phyloP scores from a whole-genome alignment of 2,113 vertebrate species.

The Chinchilla lanigera region DNA sequence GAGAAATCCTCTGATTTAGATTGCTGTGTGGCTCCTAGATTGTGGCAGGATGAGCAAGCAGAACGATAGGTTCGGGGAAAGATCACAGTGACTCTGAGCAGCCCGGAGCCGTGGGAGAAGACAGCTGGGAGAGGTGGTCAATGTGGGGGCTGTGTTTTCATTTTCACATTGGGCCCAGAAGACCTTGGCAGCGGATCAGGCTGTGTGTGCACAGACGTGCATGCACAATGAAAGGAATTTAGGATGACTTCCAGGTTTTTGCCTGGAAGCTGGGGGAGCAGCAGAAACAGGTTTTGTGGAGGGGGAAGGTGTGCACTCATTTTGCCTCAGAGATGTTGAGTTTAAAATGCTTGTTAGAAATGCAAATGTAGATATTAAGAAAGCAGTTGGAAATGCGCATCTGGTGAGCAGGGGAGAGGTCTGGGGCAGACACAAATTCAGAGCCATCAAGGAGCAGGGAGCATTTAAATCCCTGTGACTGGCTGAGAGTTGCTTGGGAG shows the following conservation, averaged over 20 bases:
- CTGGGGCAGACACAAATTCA: not conserved
- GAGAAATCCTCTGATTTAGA: not conserved
- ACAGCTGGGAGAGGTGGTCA: not conserved
- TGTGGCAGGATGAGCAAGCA: not conserved
- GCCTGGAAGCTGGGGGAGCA: slow-evolving; percentile 1
- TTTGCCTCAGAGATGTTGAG: slow-evolving; percentile 20
- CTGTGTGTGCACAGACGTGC: not conserved
- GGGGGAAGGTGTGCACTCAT: slow-evolving; percentile 50
- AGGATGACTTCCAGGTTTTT: slow-evolving; percentile 10
- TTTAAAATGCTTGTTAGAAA: slow-evolving; percentile 62
- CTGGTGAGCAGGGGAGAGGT: slow-evolving; percentile 27
- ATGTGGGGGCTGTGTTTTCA: not conserved
- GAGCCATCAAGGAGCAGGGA: not conserved
- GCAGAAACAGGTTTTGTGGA: slow-evolving; percentile 57
- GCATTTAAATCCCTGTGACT: not conserved
- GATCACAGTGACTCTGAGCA: not conserved
- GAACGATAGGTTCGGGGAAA: not conserved
- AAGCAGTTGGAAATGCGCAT: not conserved
- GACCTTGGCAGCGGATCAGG: not conserved
- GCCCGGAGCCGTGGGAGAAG: not conserved
- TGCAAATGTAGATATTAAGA: slow-evolving; percentile 45
- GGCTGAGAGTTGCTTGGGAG: not conserved
- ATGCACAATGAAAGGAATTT: not conserved
- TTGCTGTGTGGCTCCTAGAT: not conserved
- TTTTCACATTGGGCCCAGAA: not conserved